Conservation (phyloP, 2,113 vertebrate species). For the Amazona vittata region DNA sequence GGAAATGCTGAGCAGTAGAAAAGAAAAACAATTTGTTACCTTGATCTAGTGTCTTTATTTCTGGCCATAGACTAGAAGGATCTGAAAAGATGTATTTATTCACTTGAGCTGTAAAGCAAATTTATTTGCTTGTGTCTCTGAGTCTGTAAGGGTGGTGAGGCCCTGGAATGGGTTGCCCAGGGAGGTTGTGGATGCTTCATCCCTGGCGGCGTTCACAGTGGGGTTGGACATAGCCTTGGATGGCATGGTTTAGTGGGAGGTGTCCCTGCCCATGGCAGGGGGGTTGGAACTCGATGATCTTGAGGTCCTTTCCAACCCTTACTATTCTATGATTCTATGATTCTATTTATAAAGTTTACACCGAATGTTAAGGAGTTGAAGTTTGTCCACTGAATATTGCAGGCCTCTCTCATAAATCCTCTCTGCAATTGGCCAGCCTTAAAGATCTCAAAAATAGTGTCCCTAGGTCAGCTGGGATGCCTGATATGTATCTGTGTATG, state of each 20-base stretch:
- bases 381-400: not conserved
- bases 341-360: not conserved
- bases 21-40: not conserved
- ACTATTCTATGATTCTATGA: too few species aligned
- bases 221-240: too few species aligned
- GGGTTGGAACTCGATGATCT: too few species aligned
- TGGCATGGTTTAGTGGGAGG: too few species aligned
- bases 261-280: too few species aligned
- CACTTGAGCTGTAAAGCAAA: not conserved
- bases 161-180: too few species aligned
- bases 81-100: not conserved
- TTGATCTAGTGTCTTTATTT: not conserved
- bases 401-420: not conserved
- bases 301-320: too few species aligned
- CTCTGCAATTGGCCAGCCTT: not conserved
- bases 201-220: too few species aligned
- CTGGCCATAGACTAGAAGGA: not conserved
- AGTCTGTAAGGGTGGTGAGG: not conserved
- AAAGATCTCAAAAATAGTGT: not conserved
- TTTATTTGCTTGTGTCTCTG: not conserved
- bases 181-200: too few species aligned
- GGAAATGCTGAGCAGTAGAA: not conserved
- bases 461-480: not conserved
- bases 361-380: not conserved
- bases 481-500: fast-evolving